Evolutionary conservation across 1,140 invertebrate genomes (phyloP).

Genomic region (Plectrocnemia conspersa): DNA sequence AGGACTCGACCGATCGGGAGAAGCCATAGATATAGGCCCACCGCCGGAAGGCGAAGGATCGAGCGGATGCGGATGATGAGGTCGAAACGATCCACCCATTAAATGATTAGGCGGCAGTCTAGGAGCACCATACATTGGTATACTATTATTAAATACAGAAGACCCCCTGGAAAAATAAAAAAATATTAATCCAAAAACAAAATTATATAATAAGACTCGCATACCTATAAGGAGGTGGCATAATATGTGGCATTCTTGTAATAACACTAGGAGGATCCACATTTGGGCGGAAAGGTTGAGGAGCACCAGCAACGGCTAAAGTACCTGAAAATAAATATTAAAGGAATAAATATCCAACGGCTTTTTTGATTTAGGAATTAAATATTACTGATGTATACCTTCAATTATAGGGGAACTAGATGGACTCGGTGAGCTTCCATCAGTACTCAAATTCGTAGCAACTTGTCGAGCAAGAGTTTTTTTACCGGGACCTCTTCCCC

Average conservation of each 20-base stretch:
- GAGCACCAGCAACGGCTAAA: conserved; percentile 48
- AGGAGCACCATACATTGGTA: conserved; percentile 32
- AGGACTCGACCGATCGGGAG: conserved; percentile 26
- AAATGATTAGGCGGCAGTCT: conserved; percentile 24
- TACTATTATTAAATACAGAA: conserved; percentile 39
- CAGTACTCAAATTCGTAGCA: conserved; percentile 37
- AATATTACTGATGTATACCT: conserved; percentile 18
- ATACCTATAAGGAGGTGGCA: conserved; percentile 52
- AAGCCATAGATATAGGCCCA: conserved; percentile 43
- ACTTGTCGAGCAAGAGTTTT: conserved; percentile 53
- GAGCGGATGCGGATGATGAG: conserved; percentile 47
- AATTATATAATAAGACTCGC: conserved; percentile 1
- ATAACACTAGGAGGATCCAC: conserved; percentile 58
- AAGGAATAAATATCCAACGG: conserved; percentile 5
- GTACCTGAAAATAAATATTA: conserved; percentile 38
- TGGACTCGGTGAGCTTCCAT: conserved; percentile 34
- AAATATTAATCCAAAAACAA: no score
- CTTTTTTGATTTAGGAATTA: not conserved
- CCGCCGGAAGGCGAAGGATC: conserved; percentile 54
- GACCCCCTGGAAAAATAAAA: conserved; percentile 38
- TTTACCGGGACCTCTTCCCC: conserved; percentile 55
- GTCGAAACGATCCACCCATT: conserved; percentile 42
- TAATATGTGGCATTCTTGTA: conserved; percentile 59
- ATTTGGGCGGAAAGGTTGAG: conserved; percentile 48
- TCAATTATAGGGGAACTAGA: conserved; percentile 39